Evolutionary conservation across 2,888 invertebrate genomes (phyloP).

Genomic region (Eurytoma californica): DNA sequence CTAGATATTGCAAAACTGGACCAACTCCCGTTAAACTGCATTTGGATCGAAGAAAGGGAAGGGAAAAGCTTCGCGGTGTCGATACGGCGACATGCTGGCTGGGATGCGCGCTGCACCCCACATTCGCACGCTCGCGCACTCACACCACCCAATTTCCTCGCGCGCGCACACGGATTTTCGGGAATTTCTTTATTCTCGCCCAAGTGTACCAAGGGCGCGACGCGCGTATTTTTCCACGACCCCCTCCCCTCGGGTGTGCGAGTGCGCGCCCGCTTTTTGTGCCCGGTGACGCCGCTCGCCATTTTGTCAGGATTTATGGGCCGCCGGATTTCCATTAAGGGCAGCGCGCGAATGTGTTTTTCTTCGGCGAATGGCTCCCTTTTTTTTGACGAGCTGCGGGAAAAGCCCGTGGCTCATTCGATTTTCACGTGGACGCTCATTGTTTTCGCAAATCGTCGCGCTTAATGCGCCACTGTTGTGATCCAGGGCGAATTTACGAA

Average conservation of each 20-base stretch:
- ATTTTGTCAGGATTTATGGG: conserved; percentile 33
- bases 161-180: neutral
- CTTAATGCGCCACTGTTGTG: neutral
- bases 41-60: too few species aligned
- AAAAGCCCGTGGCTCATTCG: conserved; percentile 26
- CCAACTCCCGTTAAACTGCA: too few species aligned
- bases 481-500: neutral
- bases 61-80: too few species aligned
- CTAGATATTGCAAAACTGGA: too few species aligned
- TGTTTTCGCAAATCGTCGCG: conserved; percentile 5
- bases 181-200: conserved; percentile 34
- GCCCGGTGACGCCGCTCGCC: neutral
- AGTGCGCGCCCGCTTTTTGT: conserved; percentile 6
- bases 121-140: neutral
- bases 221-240: neutral
- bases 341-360: neutral
- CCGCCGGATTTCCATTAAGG: neutral
- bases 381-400: neutral
- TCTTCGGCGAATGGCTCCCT: neutral
- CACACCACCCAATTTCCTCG: neutral
- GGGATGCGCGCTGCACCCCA: neutral
- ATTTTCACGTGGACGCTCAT: neutral
- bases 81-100: conserved; percentile 24
- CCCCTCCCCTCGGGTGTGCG: neutral
- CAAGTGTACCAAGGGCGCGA: neutral